Evolutionary conservation across 2,888 invertebrate genomes (phyloP), one percentile per base, ranked within the genome.

Genomic region (Hirtodrosophila cameraria): DNA sequence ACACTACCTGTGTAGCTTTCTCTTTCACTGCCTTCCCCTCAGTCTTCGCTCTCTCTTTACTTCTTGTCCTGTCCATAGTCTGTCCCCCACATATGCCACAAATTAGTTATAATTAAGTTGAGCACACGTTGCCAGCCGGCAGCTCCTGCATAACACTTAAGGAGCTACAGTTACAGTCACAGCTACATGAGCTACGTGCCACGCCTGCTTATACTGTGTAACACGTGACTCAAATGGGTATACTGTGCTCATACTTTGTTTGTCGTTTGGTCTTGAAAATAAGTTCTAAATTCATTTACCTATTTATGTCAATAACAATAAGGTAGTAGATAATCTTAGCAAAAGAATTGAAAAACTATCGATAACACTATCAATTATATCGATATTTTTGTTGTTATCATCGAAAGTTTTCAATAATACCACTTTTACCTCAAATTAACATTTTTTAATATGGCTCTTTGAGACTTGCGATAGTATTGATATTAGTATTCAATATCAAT

Each of bases 21-120:
- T 23, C 11, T 2, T 8, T 12, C 15, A 8, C 8, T 25, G 2
- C 7, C 31, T 33, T 1, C 6, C 15, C 12, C 35, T 12, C 0
- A 41, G 8, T 33, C 12, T n/a, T 28, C 4, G 8, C 35, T 12
- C 43, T 13, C 8, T 11, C 5, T 27, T 11, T 2, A 8, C 1
- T 8, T 2, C 15, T 2, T 7, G 6, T 15, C 12, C 28, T 39
- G 33, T 15, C 28, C 31, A 31, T 27, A 36, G 48, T 38, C 16
- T 53, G 35, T 28, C 45, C 28, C 45, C 43, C 52, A 75, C 80
- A 80, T 83, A 80, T 83, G 80, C 83, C 77, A 42, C 84, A 80
- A 80, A 80, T 80, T 80, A 83, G 80, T 83, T 81, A 83, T 83
- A 81, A 81, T 81, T 81, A 83, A 81, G 80, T 81, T 77, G 68